Conservation (phyloP, 2,888 invertebrate genomes). For the Altica lythri region DNA sequence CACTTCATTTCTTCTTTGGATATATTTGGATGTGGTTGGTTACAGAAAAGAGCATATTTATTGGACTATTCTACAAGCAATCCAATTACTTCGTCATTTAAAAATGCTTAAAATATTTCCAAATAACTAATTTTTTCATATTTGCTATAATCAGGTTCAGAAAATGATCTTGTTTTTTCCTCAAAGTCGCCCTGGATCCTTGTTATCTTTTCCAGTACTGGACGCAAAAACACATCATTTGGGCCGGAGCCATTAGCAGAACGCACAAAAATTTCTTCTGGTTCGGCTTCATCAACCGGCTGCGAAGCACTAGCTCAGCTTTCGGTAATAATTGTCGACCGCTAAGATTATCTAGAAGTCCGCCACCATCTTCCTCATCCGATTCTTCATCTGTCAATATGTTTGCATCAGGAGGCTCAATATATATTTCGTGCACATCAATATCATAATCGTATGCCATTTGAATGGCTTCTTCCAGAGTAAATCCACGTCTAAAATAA, state of each 20-base stretch:
- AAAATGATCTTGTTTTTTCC: constrained; percentile 15
- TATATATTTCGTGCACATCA: constrained; percentile 8
- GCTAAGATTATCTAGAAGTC: constrained; percentile 3
- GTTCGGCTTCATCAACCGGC: no score
- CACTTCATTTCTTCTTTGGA: constrained; percentile 15
- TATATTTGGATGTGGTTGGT: constrained; percentile 17
- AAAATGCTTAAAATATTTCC: constrained; percentile 13
- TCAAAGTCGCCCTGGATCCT: no score
- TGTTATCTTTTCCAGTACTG: constrained; percentile 12
- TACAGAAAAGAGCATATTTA: constrained; percentile 19
- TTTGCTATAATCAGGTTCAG: constrained; percentile 17
- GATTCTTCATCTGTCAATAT: constrained; percentile 6
- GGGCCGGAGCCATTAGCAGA: background rate
- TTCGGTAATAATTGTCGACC: constrained; percentile 4
- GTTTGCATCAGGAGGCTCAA: constrained; percentile 1
- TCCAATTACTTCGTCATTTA: constrained; percentile 10
- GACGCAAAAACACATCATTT: constrained; percentile 5
- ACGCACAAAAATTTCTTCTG: background rate
- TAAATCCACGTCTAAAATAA: no score
- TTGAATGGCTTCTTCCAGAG: no score
- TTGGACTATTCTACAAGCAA: constrained; percentile 12
- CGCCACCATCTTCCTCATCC: constrained; percentile 2
- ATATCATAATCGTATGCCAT: constrained; percentile 6
- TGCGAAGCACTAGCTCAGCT: constrained; percentile 1
- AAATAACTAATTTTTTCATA: no score